Base-by-base conservation (phyloP, 2,113 vertebrate genomes). In the Pelecanoides urinatrix region DNA sequence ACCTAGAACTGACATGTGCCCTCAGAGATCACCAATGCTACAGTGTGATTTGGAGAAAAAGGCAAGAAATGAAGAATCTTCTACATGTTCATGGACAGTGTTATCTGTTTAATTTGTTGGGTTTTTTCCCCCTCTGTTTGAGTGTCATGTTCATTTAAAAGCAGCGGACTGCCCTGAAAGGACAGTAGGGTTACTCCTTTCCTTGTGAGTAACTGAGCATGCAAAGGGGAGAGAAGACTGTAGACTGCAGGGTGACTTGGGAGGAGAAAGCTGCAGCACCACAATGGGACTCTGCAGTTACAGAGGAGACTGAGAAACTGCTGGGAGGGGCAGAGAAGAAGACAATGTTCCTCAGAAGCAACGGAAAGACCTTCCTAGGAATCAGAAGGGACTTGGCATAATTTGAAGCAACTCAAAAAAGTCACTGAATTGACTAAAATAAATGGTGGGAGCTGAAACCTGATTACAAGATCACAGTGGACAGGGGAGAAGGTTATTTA, bases 61-160 rank as follows among this genome's bases (percentile, higher is more conserved):
- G 11, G 22, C 42, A 93, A 91, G 6, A 87, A 87, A n/a, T 16
- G 1, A 74, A 32, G 25, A 65, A n/a, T 56, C 29, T 61, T 14
- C 36, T 38, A 38, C 0, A 0, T 6, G 5, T 30, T 73, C 13
- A 25, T 25, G 11, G 14, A 80, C 55, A 34, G 10, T 70, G 1
- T 21, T 49, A 45, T 9, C 22, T 42, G 21, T 72, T 68, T 59
- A 50, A 59, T 63, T 77, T 70, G 4, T 22, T 34, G 38, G 5
- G 5, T 6, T 16, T 34, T 70, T 26, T 8, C 1, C 8, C 13
- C 5, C 5, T 18, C 26, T 17, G 9, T 67, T 53, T 14, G 12
- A 30, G 9, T 13, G 18, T 5, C 49, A 44, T 3, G 5, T 53
- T 75, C 52, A 36, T 5, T 72, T 53, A 67, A 67, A 16, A 67